Evolutionary conservation across 2,113 vertebrate genomes (phyloP).

Genomic region (zebrafish (Danio rerio)): DNA sequence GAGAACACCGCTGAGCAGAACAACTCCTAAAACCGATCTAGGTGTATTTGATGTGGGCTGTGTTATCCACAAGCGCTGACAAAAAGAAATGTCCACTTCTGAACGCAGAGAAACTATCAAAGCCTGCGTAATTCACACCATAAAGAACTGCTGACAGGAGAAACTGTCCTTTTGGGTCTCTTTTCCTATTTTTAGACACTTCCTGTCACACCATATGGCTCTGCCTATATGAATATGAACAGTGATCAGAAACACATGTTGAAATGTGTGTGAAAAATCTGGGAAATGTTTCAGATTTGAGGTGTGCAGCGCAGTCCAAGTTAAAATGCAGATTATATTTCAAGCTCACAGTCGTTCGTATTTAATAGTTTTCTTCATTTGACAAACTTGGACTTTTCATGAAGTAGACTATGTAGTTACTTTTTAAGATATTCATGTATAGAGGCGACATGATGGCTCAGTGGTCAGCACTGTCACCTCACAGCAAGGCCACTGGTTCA

Average conservation of each 20-base stretch:
- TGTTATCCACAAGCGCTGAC: slow-evolving; percentile 8
- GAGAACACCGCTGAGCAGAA: slow-evolving; percentile 1
- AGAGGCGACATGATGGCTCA: too few relatives aligned
- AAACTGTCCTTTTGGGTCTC: slow-evolving; percentile 47
- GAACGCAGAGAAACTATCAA: slow-evolving; percentile 39
- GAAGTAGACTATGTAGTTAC: too few relatives aligned
- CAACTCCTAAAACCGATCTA: background rate
- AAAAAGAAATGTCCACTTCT: background rate
- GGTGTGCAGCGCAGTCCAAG: slow-evolving; percentile 20
- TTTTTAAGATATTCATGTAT: too few relatives aligned
- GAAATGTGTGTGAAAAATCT: slow-evolving; percentile 43
- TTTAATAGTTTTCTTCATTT: background rate
- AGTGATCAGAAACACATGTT: slow-evolving; percentile 60
- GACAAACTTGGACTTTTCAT: too few relatives aligned
- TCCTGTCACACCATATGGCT: slow-evolving; percentile 40
- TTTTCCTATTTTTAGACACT: slow-evolving; percentile 41
- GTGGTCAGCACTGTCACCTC: too few relatives aligned
- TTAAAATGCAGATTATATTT: slow-evolving; percentile 21
- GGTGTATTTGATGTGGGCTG: background rate
- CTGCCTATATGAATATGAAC: slow-evolving; percentile 41
- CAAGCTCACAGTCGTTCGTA: slow-evolving; percentile 3
- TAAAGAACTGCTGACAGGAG: slow-evolving; percentile 50
- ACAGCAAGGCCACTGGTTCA: too few relatives aligned
- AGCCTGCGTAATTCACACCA: slow-evolving; percentile 48
- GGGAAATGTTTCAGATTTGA: slow-evolving; percentile 38